Evolutionary conservation across 1,140 invertebrate genomes (phyloP), one percentile per base, ranked within the genome.

Genomic region (Parapsyche elsis): DNA sequence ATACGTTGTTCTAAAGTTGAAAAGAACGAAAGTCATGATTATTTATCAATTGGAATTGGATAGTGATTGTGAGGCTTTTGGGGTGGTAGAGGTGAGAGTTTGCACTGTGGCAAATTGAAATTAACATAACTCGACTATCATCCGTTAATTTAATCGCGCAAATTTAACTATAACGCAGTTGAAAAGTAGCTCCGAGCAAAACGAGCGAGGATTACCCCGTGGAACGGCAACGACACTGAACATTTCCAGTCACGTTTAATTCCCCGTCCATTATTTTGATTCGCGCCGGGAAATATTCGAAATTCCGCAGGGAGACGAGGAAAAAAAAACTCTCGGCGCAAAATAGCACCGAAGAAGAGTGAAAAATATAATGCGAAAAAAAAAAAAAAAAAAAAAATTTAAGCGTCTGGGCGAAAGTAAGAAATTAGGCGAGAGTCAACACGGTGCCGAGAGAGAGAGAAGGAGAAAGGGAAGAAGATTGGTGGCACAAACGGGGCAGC

Each of bases 221-320:
- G 12, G 49, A 38, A n/a, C 49, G 49, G 49, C 2, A n/a, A 67
- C 19, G 21, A 67, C 24, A 44, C 9, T 49, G 73, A 75, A 59
- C 44, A 59, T 75, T 75, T 59, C 24, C 64, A 24, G 46, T 75
- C 73, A 75, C 73, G 73, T 75, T 45, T 75, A 57, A 75, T 75
- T 75, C 73, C 46, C 12, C 23, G 38, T 30, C 53, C 73, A 16
- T 59, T 57, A 75, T 75, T 75, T 75, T 75, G 73, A 75, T 75
- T 75, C 44, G 23, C 73, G 21, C 19, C n/a, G 23, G 24, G 24
- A 67, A 67, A 67, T 26, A 30, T 67, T 24, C 14, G 24, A 23
- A n/a, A 67, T 67, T 30, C 24, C 64, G 64, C 21, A 10, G 24
- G 64, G 64, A 26, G 24, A 67, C 21, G n/a, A n/a, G n/a, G n/a